Base-by-base conservation (phyloP, 2,888 invertebrate genomes). In the Pristionchus exspectatus region DNA sequence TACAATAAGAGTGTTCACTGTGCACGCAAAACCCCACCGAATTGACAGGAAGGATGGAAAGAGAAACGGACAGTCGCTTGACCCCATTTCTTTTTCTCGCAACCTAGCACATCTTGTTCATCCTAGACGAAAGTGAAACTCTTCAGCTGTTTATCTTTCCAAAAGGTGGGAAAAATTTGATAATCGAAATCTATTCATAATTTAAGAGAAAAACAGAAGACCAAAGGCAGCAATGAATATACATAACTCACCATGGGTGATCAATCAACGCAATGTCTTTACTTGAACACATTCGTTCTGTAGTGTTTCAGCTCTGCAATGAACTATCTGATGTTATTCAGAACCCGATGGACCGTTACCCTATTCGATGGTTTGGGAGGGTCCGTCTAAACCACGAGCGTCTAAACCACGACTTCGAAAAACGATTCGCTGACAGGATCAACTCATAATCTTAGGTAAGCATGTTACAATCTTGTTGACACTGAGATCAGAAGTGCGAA, bases 281-380 rank as follows among this genome's bases (percentile, higher is more conserved):
- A 24, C 86, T 87, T 54, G 90, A 97, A 97, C 94, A 97, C 96
- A 94, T 96, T 95, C 72, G 96, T 93, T 95, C 96, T 97, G 95
- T 97, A 98, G 96, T 97, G 97, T 94, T 97, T 96, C 44, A 98
- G 95, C 96, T 98, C 98, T 54, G 96, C 95, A 50, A 93, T 93
- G 50, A 90, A 91, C 66, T 92, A 92, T 81, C 96, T 96, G 89
- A 98, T 98, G 95, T 98, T 98, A 93, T 97, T 96, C 87, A 96
- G 91, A n/a, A 96, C 96, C 27, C 96, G 95, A 93, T 96, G 96
- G 18, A 38, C 38, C 5, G 38, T 38, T 38, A 38, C 38, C 38
- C 38, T 38, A 38, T 38, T 3, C 38, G 38, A 38, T 38, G 38
- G 38, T 38, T 38, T 38, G 38, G 38, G 38, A 38, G 38, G 38